Percentiles rank a stretch among this genome's conserved stretches.
phyloP scores from a whole-genome alignment of 2,797 vertebrate genomes.

The Manis pentadactyla region DNA sequence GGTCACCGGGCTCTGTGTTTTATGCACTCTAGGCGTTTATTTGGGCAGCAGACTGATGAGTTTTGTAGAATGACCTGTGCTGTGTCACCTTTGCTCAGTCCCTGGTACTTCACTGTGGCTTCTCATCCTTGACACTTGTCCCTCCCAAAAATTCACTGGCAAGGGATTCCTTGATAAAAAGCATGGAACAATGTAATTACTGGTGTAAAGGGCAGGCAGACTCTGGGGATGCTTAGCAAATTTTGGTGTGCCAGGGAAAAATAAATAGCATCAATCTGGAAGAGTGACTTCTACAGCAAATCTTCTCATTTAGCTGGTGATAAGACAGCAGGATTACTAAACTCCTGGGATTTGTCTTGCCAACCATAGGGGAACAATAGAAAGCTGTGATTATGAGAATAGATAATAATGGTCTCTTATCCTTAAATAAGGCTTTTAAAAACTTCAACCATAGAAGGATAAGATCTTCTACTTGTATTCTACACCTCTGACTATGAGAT shows the following conservation, averaged over 20 bases:
- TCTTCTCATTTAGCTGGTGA: constrained; percentile 79
- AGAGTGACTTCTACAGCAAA: constrained; percentile 71
- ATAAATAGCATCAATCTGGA: constrained; percentile 86
- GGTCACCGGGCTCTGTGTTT: constrained; percentile 89
- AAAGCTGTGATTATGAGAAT: neutral
- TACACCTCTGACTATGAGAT: neutral
- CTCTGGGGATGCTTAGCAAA: constrained; percentile 88
- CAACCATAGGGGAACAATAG: neutral
- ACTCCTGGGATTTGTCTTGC: constrained; percentile 58
- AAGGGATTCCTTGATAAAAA: constrained; percentile 84
- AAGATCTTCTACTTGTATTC: neutral
- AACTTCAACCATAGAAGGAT: neutral
- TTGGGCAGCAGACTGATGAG: constrained; percentile 89
- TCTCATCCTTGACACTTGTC: constrained; percentile 85
- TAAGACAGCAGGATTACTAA: constrained; percentile 84
- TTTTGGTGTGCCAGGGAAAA: constrained; percentile 87
- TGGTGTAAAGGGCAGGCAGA: constrained; percentile 75
- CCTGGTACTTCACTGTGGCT: constrained; percentile 86
- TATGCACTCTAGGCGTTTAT: constrained; percentile 90
- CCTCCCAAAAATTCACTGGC: constrained; percentile 85
- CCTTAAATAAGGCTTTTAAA: neutral
- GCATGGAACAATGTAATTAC: constrained; percentile 85
- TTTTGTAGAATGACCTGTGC: constrained; percentile 85
- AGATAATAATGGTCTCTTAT: neutral
- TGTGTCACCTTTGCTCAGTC: constrained; percentile 86